These are phyloP conservation scores for Tetraodon nigroviridis DNA, from an alignment of 2,113 vertebrate genomes.

Conservation along the genomic window DNA sequence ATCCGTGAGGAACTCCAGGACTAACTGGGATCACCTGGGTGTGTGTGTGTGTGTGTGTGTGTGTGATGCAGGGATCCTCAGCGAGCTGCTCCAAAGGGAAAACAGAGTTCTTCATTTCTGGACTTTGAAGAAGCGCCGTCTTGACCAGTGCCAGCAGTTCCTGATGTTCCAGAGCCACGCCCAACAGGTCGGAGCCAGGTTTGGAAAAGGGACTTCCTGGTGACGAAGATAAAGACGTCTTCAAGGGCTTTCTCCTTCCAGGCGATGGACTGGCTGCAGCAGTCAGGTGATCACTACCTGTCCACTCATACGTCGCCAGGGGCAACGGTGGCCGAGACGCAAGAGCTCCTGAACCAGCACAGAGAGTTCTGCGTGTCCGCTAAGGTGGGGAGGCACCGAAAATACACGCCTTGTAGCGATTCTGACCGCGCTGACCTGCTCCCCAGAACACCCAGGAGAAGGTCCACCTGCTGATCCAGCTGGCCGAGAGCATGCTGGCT, in stretches of 20 bases:
- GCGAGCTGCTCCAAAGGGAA: slow-evolving; percentile 93
- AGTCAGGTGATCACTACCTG: slow-evolving; percentile 95
- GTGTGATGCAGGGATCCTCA: slow-evolving; percentile 94
- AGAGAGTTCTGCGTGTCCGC: slow-evolving; percentile 92
- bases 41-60: slow-evolving; percentile 10
- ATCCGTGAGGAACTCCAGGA: slow-evolving; percentile 21
- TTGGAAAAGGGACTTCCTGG: not conserved
- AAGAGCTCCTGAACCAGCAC: slow-evolving; percentile 91
- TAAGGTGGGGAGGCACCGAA: slow-evolving; percentile 77
- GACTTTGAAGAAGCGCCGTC: slow-evolving; percentile 91
- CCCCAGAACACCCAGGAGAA: slow-evolving; percentile 95
- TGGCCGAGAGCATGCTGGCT: slow-evolving; percentile 95
- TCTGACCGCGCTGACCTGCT: not conserved
- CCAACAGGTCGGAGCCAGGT: slow-evolving; percentile 80
- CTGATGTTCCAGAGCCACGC: slow-evolving; percentile 96
- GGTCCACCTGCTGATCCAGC: slow-evolving; percentile 94
- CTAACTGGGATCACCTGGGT: not conserved
- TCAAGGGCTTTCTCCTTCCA: slow-evolving; percentile 37
- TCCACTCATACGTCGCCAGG: slow-evolving; percentile 88
- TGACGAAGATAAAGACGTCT: too few relatives aligned
- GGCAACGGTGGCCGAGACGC: slow-evolving; percentile 83
- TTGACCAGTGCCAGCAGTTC: slow-evolving; percentile 97
- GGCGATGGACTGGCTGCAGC: slow-evolving; percentile 97
- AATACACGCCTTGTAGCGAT: too few relatives aligned
- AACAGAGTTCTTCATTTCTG: slow-evolving; percentile 97